Conservation (phyloP, 2,888 invertebrate genomes). For the Limnephilus lunatus region DNA sequence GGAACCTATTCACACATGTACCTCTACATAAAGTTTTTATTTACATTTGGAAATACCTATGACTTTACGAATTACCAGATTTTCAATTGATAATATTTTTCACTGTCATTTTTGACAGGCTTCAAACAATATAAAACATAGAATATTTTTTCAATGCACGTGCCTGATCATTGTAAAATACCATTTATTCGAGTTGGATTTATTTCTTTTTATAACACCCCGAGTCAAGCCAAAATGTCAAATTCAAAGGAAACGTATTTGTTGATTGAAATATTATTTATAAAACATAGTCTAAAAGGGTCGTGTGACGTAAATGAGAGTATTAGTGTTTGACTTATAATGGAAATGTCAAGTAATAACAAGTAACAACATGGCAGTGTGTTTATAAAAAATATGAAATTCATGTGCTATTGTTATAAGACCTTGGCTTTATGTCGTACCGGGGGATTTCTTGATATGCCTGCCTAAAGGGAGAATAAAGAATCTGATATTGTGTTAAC, state of each 20-base stretch:
- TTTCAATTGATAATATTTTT: no score
- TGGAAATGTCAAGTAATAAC: not conserved
- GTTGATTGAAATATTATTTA: not conserved
- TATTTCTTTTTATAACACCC: no score
- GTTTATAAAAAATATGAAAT: not conserved
- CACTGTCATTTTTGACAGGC: no score
- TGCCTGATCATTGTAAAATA: no score
- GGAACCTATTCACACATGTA: no score
- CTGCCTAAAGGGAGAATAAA: not conserved
- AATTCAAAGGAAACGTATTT: not conserved
- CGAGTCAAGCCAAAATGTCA: no score
- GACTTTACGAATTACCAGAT: no score
- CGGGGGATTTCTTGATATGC: not conserved
- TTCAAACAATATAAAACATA: no score
- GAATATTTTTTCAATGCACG: no score
- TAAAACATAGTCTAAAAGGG: not conserved
- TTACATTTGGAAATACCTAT: no score
- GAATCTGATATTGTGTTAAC: not conserved
- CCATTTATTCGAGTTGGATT: no score
- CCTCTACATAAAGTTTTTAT: no score
- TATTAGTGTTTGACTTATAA: not conserved
- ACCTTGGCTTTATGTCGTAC: not conserved
- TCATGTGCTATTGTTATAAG: not conserved
- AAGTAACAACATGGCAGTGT: not conserved
- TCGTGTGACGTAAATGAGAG: not conserved